Evolutionary conservation across 2,797 vertebrate species (phyloP), one percentile per base, ranked within the genome.

Genomic region (Phrynocephalus forsythii): DNA sequence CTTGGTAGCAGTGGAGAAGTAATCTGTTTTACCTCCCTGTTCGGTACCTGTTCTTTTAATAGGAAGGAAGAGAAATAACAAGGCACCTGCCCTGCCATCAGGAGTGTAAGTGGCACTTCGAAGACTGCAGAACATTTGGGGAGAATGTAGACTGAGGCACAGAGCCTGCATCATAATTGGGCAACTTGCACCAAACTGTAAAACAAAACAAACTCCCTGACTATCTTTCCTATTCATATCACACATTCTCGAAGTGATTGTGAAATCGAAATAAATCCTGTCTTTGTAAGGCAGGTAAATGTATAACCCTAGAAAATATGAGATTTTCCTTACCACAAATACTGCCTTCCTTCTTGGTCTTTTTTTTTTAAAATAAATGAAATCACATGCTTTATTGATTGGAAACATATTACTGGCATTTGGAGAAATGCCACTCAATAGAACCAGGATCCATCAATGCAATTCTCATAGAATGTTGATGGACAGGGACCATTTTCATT

Each of bases 371-470:
- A 38, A 38, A 38, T 20, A n/a, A 67, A n/a, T 44, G 10, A 80
- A 80, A 30, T 16, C 72, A 11, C 60, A 81, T n/a, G 24, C 9
- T 30, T 24, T 79, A n/a, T 30, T 63, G 28, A 67, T 85, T n/a
- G 7, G 11, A 63, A 80, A 13, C 20, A 60, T 66, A 33, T 77
- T 77, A 60, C n/a, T 50, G 38, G 15, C 38, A 79, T 73, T 73
- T 86, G 63, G 69, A 73, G 33, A 86, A 81, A 73, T 73, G 26
- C 44, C 78, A 60, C 69, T 86, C 63, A 81, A 66, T 80, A 28
- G 20, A 44, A 72, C 75, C 22, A 84, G 73, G 30, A 71, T 69
- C 48, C 8, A 11, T 38, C 38, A 38, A 38, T 5, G 28, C 22
- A 10, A 3, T 63, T 6, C 50, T 63, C 52, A 3, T 10, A 79